Evolutionary conservation across 1,140 invertebrate genomes (phyloP).

Genomic region (Grapholita molesta): DNA sequence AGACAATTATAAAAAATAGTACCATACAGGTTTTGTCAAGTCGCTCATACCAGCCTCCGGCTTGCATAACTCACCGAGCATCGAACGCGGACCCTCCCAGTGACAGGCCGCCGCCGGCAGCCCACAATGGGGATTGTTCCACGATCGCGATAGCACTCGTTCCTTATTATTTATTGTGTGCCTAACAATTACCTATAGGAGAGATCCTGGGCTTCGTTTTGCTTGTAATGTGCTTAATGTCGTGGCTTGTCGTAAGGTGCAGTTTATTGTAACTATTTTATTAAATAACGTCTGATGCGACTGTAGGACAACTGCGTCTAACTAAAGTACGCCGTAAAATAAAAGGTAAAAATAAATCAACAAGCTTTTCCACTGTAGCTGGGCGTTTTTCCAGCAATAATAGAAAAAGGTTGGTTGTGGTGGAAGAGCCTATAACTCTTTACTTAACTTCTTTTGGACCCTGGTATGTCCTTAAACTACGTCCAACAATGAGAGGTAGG

Average conservation of each 20-base stretch:
- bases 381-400: too few relatives aligned
- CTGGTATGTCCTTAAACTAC: too few relatives aligned
- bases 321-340: too few relatives aligned
- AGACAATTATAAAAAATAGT: background rate
- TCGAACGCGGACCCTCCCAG: slow-evolving; percentile 38
- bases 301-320: background rate
- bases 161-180: slow-evolving; percentile 42
- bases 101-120: slow-evolving; percentile 52
- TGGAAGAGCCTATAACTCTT: too few relatives aligned
- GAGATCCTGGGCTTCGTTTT: background rate
- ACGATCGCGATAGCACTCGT: slow-evolving; percentile 22
- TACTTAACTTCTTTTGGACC: too few relatives aligned
- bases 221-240: background rate
- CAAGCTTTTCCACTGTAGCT: too few relatives aligned
- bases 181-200: slow-evolving; percentile 14
- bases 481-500: too few relatives aligned
- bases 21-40: background rate
- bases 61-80: slow-evolving; percentile 20
- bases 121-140: slow-evolving; percentile 61
- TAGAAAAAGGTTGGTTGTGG: too few relatives aligned
- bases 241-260: background rate
- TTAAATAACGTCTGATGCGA: background rate
- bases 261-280: background rate
- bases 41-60: background rate
- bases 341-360: too few relatives aligned